These are phyloP conservation scores for Bufo gargarizans DNA, from an alignment of 2,113 vertebrate species.

Conservation along the genomic window DNA sequence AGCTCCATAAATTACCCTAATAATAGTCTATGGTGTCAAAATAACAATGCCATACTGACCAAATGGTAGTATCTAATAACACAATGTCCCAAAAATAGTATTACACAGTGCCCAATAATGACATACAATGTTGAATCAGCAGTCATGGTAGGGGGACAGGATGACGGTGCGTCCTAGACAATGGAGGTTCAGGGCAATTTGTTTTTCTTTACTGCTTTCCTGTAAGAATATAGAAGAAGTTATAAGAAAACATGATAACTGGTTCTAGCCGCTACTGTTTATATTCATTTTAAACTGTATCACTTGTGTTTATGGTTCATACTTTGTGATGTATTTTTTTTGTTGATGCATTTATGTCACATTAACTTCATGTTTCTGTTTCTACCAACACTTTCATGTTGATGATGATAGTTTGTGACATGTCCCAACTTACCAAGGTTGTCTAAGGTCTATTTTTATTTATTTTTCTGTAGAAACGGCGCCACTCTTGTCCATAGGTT, in stretches of 20 bases:
- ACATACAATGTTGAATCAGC: too few relatives aligned
- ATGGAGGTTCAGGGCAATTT: background rate
- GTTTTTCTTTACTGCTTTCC: background rate
- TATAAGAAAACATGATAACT: background rate
- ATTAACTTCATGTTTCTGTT: background rate
- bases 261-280: background rate
- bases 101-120: background rate
- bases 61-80: background rate
- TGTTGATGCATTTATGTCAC: background rate
- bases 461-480: background rate
- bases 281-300: background rate
- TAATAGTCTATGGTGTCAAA: background rate
- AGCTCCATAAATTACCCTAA: background rate
- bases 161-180: background rate
- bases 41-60: background rate
- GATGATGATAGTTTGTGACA: background rate
- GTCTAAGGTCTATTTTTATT: background rate
- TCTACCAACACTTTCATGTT: background rate
- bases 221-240: background rate
- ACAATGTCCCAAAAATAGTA: background rate
- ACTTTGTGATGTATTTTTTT: background rate
- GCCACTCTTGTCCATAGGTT: background rate
- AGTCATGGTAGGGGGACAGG: background rate
- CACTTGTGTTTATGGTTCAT: conserved; percentile 7
- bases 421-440: background rate